Conservation (phyloP, 2,113 vertebrate genomes). For the Spea multiplicata region DNA sequence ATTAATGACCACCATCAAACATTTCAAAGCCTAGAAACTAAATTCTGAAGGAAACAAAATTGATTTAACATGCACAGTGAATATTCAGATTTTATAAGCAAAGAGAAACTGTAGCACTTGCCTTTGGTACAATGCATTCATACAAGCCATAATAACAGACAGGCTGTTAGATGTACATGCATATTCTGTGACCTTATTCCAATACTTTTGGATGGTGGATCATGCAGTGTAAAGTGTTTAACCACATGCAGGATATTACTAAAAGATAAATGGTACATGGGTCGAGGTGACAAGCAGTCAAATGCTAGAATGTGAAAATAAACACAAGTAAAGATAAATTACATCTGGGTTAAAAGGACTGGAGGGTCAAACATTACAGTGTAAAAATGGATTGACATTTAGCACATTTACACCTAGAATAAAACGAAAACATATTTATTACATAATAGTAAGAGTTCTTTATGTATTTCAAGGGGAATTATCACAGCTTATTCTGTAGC, state of each 20-base stretch:
- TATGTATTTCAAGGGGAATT: too few relatives aligned
- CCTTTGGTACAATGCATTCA: constrained; percentile 29
- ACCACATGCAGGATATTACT: constrained; percentile 16
- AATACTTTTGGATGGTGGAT: too few relatives aligned
- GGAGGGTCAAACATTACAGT: too few relatives aligned
- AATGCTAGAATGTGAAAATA: neutral
- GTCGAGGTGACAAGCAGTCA: neutral
- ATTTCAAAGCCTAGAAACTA: constrained; percentile 67
- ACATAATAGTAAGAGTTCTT: too few relatives aligned
- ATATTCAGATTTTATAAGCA: constrained; percentile 1
- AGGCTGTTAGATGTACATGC: too few relatives aligned
- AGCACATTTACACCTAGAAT: neutral
- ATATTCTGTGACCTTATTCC: too few relatives aligned
- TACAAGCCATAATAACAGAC: too few relatives aligned
- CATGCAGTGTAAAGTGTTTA: constrained; percentile 56
- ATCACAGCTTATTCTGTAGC: too few relatives aligned
- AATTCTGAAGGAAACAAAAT: constrained; percentile 66
- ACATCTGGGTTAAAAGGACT: too few relatives aligned
- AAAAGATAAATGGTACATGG: neutral
- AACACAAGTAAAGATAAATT: too few relatives aligned
- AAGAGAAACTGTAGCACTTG: constrained; percentile 55
- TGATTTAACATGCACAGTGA: constrained; percentile 11
- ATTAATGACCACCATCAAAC: constrained; percentile 74
- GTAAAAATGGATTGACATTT: neutral
- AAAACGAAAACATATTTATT: neutral